Base-by-base conservation (phyloP, 2,797 vertebrate genomes). In the Huso huso region DNA sequence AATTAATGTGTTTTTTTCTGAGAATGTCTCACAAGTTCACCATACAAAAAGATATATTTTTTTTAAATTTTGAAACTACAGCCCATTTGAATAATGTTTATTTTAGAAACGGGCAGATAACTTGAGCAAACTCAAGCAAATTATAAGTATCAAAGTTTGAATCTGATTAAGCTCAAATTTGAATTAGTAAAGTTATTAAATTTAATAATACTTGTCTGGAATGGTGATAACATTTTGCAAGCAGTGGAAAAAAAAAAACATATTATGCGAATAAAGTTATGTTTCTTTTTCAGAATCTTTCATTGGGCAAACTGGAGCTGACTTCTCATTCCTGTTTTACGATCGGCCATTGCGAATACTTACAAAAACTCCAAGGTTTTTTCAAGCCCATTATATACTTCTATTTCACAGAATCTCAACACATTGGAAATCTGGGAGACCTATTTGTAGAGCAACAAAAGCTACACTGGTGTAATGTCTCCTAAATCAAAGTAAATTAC, bases 191-290 rank as follows among this genome's bases (percentile, higher is more conserved):
- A 73, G 81, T 85, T 80, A 86, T 81, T 88, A 84, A 86, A 90
- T 89, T 86, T 77, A 89, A 89, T 88, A 87, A 84, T 80, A 85
- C 82, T 89, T 87, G 90, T 90, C 86, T 82, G 85, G 75, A 51
- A 87, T 87, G 82, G 77, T 58, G 55, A 58, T 58, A 11, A 86
- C 84, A 81, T 71, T 66, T 74, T n/a, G 72, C 76, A 75, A 76
- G 77, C 72, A 83, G 81, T 82, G 72, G 63, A 51, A 48, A 74
- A 61, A 70, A 82, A 78, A 37, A 37, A 37, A 37, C 15, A 74
- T 55, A 70, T 81, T 79, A 64, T 71, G 81, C 75, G 60, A 63
- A 74, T 55, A 77, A 75, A 74, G 70, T 73, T 11, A 65, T 62
- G 68, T 50, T 70, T 73, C 73, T 76, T 75, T 49, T 8, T 37